A percentile compares a stretch with the other conserved stretches of the same genome.
Conservation (phyloP, 2,888 invertebrate genomes). For the Phasia obesa region DNA sequence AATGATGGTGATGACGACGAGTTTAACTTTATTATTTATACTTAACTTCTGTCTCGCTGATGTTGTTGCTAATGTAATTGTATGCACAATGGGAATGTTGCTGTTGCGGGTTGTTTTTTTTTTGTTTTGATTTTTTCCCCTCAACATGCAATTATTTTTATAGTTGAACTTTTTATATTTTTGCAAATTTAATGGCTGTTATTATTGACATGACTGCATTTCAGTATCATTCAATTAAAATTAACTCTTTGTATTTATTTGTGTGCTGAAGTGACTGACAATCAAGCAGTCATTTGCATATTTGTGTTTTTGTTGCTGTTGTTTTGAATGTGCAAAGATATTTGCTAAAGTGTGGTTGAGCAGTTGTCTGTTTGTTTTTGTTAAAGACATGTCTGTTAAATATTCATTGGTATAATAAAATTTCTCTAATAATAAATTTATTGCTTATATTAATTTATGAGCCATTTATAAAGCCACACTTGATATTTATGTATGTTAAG, state of each 20-base stretch:
- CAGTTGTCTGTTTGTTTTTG: not conserved
- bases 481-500: no score
- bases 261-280: constrained; percentile 11
- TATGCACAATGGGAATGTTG: constrained; percentile 9
- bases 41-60: not conserved
- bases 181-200: not conserved
- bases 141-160: not conserved
- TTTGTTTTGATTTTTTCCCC: not conserved
- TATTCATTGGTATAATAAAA: constrained; percentile 42
- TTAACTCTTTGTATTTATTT: constrained; percentile 31
- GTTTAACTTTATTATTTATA: constrained; percentile 29
- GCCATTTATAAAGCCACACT: no score
- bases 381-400: constrained; percentile 27
- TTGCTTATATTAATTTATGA: constrained; percentile 54
- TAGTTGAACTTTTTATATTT: constrained; percentile 2
- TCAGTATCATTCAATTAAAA: constrained; percentile 47
- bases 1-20: not conserved
- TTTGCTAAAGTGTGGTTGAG: constrained; percentile 4
- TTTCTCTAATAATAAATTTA: constrained; percentile 39
- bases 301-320: not conserved
- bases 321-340: not conserved
- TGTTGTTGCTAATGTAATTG: not conserved
- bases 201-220: constrained; percentile 35
- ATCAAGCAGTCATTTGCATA: constrained; percentile 25
- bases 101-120: no score